Evolutionary conservation across 2,113 vertebrate species (phyloP).

Genomic region (Alethe diademata): DNA sequence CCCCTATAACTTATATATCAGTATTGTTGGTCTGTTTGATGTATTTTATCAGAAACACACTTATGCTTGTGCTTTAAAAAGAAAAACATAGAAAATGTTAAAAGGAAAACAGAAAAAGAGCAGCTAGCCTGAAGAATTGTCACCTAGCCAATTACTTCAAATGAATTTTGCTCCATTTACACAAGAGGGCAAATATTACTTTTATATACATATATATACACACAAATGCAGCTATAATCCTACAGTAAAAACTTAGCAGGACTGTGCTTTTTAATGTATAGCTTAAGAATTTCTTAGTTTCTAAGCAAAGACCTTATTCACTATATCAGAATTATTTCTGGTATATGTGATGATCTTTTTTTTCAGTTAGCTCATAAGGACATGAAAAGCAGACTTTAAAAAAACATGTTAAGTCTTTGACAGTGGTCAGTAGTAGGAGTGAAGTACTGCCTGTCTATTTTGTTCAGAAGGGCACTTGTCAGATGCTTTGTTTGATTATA

Average conservation of each 20-base stretch:
- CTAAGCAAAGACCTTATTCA: not conserved
- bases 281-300: not conserved
- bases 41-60: not conserved
- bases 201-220: not conserved
- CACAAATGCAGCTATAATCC: not conserved
- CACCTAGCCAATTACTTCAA: not conserved
- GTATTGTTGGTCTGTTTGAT: not conserved
- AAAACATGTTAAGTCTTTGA: not conserved
- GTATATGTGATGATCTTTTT: not conserved
- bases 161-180: not conserved
- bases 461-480: not conserved
- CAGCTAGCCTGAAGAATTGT: not conserved
- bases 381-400: not conserved
- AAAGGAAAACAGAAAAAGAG: not conserved
- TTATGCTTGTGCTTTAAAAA: not conserved
- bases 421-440: not conserved
- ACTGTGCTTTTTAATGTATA: not conserved
- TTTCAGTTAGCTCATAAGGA: not conserved
- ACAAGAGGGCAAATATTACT: not conserved
- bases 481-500: not conserved
- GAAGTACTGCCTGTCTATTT: not conserved
- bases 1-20: not conserved
- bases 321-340: not conserved
- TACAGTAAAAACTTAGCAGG: not conserved
- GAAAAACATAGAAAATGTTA: too few species aligned